Evolutionary conservation across 2,888 invertebrate species (phyloP), one percentile per base, ranked within the genome.

Genomic region (Choristoneura rosaceana): DNA sequence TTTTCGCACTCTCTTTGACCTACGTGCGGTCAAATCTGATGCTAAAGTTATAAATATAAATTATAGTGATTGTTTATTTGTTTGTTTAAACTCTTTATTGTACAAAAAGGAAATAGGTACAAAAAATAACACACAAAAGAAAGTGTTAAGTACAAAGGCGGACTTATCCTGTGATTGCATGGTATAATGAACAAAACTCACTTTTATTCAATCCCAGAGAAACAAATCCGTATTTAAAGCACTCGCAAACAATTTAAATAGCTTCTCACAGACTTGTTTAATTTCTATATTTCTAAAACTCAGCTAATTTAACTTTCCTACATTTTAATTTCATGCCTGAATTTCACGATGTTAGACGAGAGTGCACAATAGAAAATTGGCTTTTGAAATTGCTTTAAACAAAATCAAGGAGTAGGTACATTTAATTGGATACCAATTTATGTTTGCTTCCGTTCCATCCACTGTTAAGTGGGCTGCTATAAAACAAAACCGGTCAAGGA

Each of bases 271-370:
- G 10, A 55, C 12, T 0, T 55, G 25, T 4, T 55, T 55, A 12
- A 25, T 25, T 55, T 25, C 25, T 4, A 55, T 25, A 52, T 41
- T 41, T 17, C 10, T 17, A 12, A 15, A 50, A 10, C n/a, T 15
- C 7, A n/a, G n/a, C 9, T 41, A 9, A 12, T 52, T 52, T 38
- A 65, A 38, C 38, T 52, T 17, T 43, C 61, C 43, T 17, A 61
- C 41, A 64, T 52, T 64, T 52, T 52, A 52, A 52, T 65, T 65
- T 65, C 52, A 65, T 65, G 64, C 38, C 34, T 34, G 64, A 50
- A 52, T 9, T 34, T 61, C 4, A 25, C 25, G 25, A 25, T 25
- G 12, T 12, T 10, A 17, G 34, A 52, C 38, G 38, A 10, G n/a
- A 52, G 38, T 10, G n/a, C 8, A 52, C 12, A 17, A 17, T 52